Evolutionary conservation across 2,113 vertebrate species (phyloP), one percentile per base, ranked within the genome.

Genomic region (Channa maculata): DNA sequence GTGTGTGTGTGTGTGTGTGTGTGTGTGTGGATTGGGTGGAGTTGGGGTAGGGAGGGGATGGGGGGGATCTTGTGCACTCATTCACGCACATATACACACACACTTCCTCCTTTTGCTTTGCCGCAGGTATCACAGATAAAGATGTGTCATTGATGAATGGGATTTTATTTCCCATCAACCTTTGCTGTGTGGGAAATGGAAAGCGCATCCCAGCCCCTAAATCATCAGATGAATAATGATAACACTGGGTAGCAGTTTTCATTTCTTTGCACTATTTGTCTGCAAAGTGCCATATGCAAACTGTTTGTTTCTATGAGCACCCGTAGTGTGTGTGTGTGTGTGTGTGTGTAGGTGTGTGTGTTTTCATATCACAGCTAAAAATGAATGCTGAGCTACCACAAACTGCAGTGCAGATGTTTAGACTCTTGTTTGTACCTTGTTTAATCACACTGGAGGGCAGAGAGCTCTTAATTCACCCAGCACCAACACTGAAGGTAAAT

Each of bases 91-190:
- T 34, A 68, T 4, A 78, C 58, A 77, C 55, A 75, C 61, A 55
- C 55, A 50, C 58, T 55, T 71, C 38, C 73, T 69, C 57, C 71
- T 65, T 80, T 71, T 57, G 67, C 80, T 77, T 78, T 76, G 88
- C 89, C 45, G 82, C 85, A 88, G 83, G 91, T 92, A 89, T 88
- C 82, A 71, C 71, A 93, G 91, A 93, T 92, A 91, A 89, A 93
- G 89, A 89, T 71, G 79, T 91, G 90, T 90, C 93, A 92, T 86
- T 92, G 91, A 94, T 93, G 87, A 93, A 93, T 93, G 88, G 83
- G 89, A 91, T 92, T 92, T 91, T 92, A 91, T 92, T 93, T 93
- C 88, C 89, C 91, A 91, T 93, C 92, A 92, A 84, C 90, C 86
- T 82, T 91, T 90, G 88, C 87, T 70, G 71, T 33, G 45, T 83